Evolutionary conservation across 2,888 invertebrate species (phyloP).

Genomic region (Scaptomyza tumidula): DNA sequence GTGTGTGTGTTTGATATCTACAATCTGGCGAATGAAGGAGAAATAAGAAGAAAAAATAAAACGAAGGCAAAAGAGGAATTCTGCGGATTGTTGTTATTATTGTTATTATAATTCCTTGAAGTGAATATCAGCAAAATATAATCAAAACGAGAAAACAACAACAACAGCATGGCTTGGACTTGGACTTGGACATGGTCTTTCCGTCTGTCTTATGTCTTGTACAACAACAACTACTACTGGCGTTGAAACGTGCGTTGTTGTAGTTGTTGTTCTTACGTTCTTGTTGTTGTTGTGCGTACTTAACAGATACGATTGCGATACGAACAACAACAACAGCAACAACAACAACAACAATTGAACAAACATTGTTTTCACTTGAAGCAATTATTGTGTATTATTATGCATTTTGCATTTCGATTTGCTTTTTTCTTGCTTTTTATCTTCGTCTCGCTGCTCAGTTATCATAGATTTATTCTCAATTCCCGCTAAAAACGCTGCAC

Average conservation of each 20-base stretch:
- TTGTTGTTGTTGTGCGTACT: slow-evolving; percentile 58
- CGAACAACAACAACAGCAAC: slow-evolving; percentile 22
- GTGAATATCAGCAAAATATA: slow-evolving; percentile 83
- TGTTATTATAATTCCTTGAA: slow-evolving; percentile 84
- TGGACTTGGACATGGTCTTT: slow-evolving; percentile 46
- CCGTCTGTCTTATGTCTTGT: slow-evolving; percentile 10
- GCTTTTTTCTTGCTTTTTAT: slow-evolving; percentile 8
- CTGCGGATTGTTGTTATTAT: slow-evolving; percentile 84
- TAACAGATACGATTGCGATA: slow-evolving; percentile 58
- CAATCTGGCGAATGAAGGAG: slow-evolving; percentile 76
- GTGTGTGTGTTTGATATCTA: slow-evolving; percentile 73
- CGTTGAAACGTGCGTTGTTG: slow-evolving; percentile 47
- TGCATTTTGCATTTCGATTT: slow-evolving; percentile 43
- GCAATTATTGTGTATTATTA: slow-evolving; percentile 74
- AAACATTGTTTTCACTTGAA: slow-evolving; percentile 76
- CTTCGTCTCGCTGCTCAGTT: slow-evolving; percentile 10
- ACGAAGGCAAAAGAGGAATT: slow-evolving; percentile 77
- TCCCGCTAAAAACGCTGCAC: slow-evolving; percentile 28
- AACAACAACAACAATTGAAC: slow-evolving; percentile 37
- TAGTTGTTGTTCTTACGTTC: no score
- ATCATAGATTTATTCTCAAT: slow-evolving; percentile 36
- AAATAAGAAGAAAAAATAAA: slow-evolving; percentile 64
- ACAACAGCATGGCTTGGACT: slow-evolving; percentile 32
- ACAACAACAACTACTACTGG: slow-evolving; percentile 41
- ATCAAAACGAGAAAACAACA: slow-evolving; percentile 77